These are phyloP conservation scores for Tauraco erythrolophus DNA, from an alignment of 2,113 vertebrate species.

Conservation along the genomic window DNA sequence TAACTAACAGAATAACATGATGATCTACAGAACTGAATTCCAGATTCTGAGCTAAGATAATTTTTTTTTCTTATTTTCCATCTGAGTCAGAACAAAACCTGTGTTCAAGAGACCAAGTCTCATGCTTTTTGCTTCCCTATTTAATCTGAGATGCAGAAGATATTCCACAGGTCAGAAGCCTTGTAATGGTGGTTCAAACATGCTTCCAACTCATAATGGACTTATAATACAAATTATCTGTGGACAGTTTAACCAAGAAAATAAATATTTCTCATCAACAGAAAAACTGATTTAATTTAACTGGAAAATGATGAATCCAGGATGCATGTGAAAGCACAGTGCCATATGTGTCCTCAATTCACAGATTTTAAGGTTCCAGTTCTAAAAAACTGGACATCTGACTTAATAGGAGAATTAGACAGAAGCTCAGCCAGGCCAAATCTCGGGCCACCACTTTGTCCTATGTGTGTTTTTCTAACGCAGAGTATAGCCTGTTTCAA, in stretches of 20 bases:
- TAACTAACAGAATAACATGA: conserved; percentile 36
- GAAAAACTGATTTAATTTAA: background rate
- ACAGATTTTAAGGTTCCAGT: background rate
- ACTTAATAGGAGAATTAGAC: background rate
- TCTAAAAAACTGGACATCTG: background rate
- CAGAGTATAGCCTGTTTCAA: background rate
- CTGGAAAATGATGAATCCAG: background rate
- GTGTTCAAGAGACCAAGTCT: background rate
- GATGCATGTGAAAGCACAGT: background rate
- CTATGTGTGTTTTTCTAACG: background rate
- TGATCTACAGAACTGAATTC: conserved; percentile 9
- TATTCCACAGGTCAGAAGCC: background rate
- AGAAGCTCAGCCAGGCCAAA: background rate
- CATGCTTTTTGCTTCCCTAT: background rate
- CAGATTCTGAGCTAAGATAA: conserved; percentile 22
- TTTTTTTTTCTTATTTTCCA: conserved; percentile 26
- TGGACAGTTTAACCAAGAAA: background rate
- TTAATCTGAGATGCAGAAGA: background rate
- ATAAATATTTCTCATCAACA: background rate
- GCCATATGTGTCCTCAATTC: background rate
- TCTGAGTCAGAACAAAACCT: conserved; percentile 31
- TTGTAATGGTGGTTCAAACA: background rate
- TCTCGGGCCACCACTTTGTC: background rate
- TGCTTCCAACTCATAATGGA: background rate
- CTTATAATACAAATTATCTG: background rate